Evolutionary conservation across 2,113 vertebrate species (phyloP).

Genomic region (Dryoscopus gambensis): DNA sequence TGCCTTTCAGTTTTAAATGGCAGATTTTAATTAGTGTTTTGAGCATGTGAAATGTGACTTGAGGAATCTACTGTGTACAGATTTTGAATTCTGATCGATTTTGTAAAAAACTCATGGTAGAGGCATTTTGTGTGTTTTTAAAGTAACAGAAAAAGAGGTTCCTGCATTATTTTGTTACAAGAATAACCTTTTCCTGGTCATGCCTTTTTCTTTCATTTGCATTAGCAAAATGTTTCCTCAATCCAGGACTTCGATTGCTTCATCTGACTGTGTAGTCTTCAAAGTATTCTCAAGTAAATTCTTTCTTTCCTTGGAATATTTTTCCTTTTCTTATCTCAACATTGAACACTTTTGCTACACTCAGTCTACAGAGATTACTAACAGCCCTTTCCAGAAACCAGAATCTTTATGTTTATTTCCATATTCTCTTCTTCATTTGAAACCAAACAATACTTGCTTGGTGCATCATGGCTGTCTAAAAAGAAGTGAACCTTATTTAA

Average conservation of each 20-base stretch:
- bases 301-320: neutral
- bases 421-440: neutral
- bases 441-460: neutral
- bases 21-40: neutral
- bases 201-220: neutral
- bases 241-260: neutral
- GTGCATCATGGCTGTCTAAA: neutral
- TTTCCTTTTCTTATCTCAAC: neutral
- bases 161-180: neutral
- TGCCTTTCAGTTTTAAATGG: neutral
- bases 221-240: slow-evolving; percentile 16
- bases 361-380: neutral
- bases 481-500: neutral
- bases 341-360: neutral
- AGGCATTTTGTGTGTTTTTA: neutral
- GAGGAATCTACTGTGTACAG: neutral
- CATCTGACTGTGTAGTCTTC: neutral
- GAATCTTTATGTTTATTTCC: neutral
- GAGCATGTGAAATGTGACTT: neutral
- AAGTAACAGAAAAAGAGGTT: neutral
- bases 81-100: neutral
- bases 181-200: neutral
- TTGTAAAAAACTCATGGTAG: neutral
- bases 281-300: neutral
- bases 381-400: neutral